These are phyloP conservation scores for Emys orbicularis DNA, from an alignment of 2,797 vertebrate species.

Conservation along the genomic window DNA sequence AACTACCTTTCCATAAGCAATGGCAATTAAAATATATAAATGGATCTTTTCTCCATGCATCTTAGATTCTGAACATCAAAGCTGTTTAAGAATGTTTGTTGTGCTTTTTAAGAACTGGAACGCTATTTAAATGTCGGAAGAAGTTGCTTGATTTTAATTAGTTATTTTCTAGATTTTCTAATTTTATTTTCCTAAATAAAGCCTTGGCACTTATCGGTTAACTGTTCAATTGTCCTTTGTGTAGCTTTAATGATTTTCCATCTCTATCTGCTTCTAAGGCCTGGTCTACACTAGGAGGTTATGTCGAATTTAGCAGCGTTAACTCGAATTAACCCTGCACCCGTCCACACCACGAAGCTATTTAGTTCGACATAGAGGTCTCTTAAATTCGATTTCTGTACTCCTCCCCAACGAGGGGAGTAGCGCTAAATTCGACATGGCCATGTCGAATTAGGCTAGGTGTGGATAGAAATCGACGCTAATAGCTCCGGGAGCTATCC, in stretches of 20 bases:
- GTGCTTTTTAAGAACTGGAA: neutral
- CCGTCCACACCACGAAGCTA: no score
- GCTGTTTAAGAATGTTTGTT: neutral
- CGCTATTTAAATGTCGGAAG: neutral
- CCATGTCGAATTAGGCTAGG: no score
- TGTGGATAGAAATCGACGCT: no score
- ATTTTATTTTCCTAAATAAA: neutral
- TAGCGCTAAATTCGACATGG: no score
- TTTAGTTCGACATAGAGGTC: no score
- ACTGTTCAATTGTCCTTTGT: neutral
- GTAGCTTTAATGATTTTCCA: neutral
- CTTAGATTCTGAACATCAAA: accelerated
- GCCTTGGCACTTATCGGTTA: neutral
- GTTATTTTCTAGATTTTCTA: neutral
- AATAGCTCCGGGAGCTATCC: no score
- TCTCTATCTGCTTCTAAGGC: neutral
- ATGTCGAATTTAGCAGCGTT: no score
- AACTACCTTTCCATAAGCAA: neutral
- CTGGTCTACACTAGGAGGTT: no score
- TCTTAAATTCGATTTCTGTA: no score
- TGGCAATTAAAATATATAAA: neutral
- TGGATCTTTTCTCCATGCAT: neutral
- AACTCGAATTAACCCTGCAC: no score
- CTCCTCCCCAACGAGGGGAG: no score
- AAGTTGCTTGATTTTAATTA: accelerated